Base-by-base conservation (phyloP, 2,888 invertebrate species). In the Sympetrum striolatum region DNA sequence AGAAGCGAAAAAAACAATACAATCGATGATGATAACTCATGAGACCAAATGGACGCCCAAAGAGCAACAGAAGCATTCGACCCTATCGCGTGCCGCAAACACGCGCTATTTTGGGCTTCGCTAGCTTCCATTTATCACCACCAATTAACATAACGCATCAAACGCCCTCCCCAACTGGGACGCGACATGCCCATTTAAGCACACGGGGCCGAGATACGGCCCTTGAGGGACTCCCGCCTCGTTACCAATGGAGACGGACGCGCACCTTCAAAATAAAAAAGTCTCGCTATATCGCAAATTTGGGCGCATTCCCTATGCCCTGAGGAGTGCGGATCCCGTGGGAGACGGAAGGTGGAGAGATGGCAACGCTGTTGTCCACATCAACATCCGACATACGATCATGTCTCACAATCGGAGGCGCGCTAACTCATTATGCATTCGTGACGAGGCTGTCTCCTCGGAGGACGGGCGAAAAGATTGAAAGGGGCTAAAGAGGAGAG, bases 381-480 rank as follows among this genome's bases (percentile, higher is more conserved):
- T 58, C 53, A 31, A 73, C 73, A 73, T 22, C 82, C 58, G 31
- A 60, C 60, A 37, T 37, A 60, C 60, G 64, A 86, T 31, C 60
- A 86, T 60, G 86, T n/a, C 60, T 18, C 86, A 64, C 60, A 86
- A 64, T 60, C 60, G 60, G 60, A 86, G 86, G 86, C 60, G 86
- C 86, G 86, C 86, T 58, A 86, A 86, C 86, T 86, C 48, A 86
- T 86, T 60, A 86, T 58, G 86, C 82, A 86, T 86, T 86, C 86
- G 86, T 60, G 53, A 31, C 73, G 86, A 37, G 86, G 86, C 60
- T 37, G 64, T 14, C 86, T 31, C 35, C 15, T 14, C 35, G 80
- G 37, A 35, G 35, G 37, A 15, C 37, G 31, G 35, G 31, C n/a
- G 80, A 39, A 39, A 39, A 15, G 39, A 39, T 53, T 53, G 53